These are phyloP conservation scores for Drosophila nigromelanica DNA, from an alignment of 1,140 invertebrate species.

Conservation along the genomic window DNA sequence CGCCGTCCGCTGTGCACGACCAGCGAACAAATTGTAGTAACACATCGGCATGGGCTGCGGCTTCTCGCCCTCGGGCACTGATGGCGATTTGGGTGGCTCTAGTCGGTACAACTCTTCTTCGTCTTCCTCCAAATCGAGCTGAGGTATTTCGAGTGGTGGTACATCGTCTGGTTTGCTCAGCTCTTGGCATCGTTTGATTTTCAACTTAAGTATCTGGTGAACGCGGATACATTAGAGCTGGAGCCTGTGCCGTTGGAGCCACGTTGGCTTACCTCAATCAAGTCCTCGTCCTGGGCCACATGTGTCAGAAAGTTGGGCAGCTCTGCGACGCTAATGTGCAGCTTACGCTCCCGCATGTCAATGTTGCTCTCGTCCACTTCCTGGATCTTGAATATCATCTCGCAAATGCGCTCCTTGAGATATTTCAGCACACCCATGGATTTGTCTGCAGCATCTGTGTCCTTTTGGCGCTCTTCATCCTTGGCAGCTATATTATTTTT, in stretches of 20 bases:
- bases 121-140: conserved; percentile 68
- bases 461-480: conserved; percentile 84
- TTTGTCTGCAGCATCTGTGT: conserved; percentile 83
- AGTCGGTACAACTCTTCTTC: conserved; percentile 60
- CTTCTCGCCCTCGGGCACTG: conserved; percentile 71
- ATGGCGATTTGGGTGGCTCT: conserved; percentile 67
- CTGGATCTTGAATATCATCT: conserved; percentile 83
- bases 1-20: conserved; percentile 70
- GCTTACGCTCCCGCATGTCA: conserved; percentile 56
- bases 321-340: conserved; percentile 65
- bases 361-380: conserved; percentile 81
- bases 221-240: neutral
- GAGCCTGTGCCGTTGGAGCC: too few relatives aligned
- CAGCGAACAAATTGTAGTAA: conserved; percentile 81
- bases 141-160: conserved; percentile 61
- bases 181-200: conserved; percentile 76
- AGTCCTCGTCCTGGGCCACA: conserved; percentile 69
- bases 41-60: conserved; percentile 81
- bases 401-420: conserved; percentile 84
- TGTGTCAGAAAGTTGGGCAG: conserved; percentile 71
- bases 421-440: conserved; percentile 85
- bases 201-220: conserved; percentile 71
- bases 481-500: conserved; percentile 86
- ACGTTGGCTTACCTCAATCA: conserved; percentile 63
- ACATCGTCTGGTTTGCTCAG: conserved; percentile 67